phyloP scores from a whole-genome alignment of 2,797 vertebrate species.

The Malurus leucopterus region DNA sequence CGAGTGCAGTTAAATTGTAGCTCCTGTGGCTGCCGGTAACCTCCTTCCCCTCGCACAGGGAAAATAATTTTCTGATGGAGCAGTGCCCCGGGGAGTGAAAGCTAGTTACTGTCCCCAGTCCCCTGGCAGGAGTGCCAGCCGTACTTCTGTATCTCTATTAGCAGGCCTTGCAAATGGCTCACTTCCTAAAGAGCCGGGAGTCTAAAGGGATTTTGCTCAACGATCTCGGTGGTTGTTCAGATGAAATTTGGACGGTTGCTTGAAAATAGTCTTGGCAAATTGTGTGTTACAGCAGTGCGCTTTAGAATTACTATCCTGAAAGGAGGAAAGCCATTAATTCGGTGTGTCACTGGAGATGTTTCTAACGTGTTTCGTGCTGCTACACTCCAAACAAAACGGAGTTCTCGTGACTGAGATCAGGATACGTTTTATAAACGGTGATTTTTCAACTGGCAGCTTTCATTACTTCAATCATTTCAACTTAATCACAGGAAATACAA shows the following conservation, averaged over 20 bases:
- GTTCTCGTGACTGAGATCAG: neutral
- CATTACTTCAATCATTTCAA: neutral
- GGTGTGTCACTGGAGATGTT: neutral
- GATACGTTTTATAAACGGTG: neutral
- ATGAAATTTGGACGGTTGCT: neutral
- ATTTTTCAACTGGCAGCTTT: neutral
- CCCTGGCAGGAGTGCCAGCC: neutral
- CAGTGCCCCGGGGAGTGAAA: neutral
- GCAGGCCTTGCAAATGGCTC: neutral
- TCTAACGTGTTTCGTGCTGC: fast-evolving
- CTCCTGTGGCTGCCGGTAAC: neutral
- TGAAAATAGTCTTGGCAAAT: fast-evolving
- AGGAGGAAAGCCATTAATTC: fast-evolving
- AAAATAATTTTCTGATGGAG: neutral
- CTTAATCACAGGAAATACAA: neutral
- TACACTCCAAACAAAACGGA: neutral
- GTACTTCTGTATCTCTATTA: neutral
- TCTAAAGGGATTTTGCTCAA: fast-evolving
- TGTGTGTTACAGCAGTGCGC: fast-evolving
- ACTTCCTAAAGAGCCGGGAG: fast-evolving
- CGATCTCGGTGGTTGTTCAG: fast-evolving
- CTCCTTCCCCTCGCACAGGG: neutral
- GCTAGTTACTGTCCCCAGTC: fast-evolving
- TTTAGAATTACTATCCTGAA: neutral
- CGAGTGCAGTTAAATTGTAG: fast-evolving